phyloP scores from a whole-genome alignment of 2,888 invertebrate species.

The Orthosia cruda region DNA sequence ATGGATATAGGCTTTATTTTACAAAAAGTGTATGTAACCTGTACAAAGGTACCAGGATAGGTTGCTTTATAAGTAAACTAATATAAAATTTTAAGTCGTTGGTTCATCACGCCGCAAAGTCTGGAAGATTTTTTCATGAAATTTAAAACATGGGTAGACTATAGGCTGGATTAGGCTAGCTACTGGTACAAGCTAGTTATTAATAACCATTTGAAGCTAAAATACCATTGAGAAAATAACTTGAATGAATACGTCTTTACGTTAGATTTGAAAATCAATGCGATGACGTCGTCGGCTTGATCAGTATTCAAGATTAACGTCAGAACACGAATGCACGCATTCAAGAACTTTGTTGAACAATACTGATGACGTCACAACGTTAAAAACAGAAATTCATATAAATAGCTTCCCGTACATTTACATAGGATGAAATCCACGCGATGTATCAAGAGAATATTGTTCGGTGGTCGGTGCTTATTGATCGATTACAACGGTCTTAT shows the following conservation, averaged over 20 bases:
- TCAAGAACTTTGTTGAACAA: slow-evolving; percentile 43
- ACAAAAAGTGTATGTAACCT: no score
- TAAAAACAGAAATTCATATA: slow-evolving; percentile 38
- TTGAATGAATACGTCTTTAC: slow-evolving; percentile 1
- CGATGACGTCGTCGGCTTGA: neutral
- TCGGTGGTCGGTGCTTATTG: slow-evolving; percentile 30
- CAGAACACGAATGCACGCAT: slow-evolving; percentile 12
- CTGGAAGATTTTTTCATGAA: no score
- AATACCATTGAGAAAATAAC: slow-evolving; percentile 2
- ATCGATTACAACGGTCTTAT: slow-evolving; percentile 24
- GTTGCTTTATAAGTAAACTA: no score
- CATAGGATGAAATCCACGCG: slow-evolving; percentile 31
- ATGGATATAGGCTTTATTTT: no score
- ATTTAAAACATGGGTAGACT: no score
- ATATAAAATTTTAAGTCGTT: no score
- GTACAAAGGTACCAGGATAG: no score
- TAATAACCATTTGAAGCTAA: no score
- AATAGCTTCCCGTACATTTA: slow-evolving; percentile 36
- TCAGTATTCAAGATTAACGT: slow-evolving; percentile 15
- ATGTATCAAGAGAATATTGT: slow-evolving; percentile 32
- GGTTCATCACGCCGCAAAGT: no score
- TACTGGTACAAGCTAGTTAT: no score
- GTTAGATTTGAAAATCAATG: slow-evolving; percentile 18
- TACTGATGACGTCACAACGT: slow-evolving; percentile 36
- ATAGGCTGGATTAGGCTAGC: no score